Percentiles rank a stretch among this genome's conserved stretches.
These are phyloP conservation scores for Agrotis clavis DNA, from an alignment of 2,888 invertebrate species.

Conservation along the genomic window DNA sequence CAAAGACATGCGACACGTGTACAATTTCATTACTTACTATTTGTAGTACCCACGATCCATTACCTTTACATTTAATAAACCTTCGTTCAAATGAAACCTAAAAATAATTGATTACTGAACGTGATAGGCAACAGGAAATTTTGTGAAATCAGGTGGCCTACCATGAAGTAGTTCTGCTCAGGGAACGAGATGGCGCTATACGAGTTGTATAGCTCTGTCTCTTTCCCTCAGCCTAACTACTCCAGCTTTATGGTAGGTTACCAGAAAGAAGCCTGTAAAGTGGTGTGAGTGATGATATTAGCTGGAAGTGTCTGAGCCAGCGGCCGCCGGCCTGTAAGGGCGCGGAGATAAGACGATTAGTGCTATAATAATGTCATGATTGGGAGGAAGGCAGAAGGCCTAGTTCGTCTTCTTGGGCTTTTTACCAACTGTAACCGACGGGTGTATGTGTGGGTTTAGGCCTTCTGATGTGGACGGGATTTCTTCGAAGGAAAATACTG, in stretches of 20 bases:
- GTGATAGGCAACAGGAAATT: constrained; percentile 40
- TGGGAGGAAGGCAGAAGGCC: constrained; percentile 21
- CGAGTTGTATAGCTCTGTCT: no score
- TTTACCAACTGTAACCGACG: no score
- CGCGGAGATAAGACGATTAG: constrained; percentile 67
- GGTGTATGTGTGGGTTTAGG: no score
- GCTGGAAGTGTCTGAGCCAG: constrained; percentile 53
- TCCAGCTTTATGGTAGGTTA: no score
- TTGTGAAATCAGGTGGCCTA: constrained; percentile 9
- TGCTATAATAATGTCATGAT: constrained; percentile 52
- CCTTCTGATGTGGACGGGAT: no score
- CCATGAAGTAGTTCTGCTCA: no score
- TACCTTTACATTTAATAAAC: background rate
- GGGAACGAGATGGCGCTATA: no score
- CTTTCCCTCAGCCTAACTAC: no score
- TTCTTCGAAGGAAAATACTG: no score
- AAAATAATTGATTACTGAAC: constrained; percentile 30
- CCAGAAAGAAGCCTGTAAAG: constrained; percentile 30
- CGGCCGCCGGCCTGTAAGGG: constrained; percentile 55
- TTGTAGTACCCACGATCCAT: background rate
- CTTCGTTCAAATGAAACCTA: background rate
- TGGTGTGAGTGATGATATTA: constrained; percentile 65
- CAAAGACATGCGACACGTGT: background rate
- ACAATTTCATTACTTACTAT: background rate
- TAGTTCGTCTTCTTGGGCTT: background rate